Base-by-base conservation (phyloP, 2,797 vertebrate genomes). In the Notolepis coatsorum region DNA sequence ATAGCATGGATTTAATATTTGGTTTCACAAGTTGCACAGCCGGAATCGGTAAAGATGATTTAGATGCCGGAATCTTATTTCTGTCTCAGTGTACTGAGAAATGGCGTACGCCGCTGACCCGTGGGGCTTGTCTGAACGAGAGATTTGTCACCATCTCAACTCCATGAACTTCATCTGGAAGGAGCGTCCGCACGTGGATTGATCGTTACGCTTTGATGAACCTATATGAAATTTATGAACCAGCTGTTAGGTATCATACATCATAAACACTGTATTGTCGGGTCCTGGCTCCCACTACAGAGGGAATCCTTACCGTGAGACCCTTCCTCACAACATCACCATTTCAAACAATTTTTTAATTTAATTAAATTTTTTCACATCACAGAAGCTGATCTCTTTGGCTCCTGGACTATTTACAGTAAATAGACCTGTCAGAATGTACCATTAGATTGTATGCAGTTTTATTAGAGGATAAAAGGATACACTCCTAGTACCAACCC, bases 121-220 rank as follows among this genome's bases (percentile, higher is more conserved):
- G 63, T 52, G 25, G 58, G 42, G 42, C 39, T 43, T 1, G n/a
- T 52, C 24, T 64, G 68, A 76, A 70, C 39, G 8, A 18, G 35
- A 48, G 64, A 55, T 84, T 63, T 83, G 72, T 82, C 81, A 60
- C 35, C 73, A 20, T 73, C 66, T 59, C 65, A 65, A 63, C 72
- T 82, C 70, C 65, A 77, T 47, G 68, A 65, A 81, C 64, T 75
- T 65, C 74, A n/a, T 71, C 28, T 18, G 64, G 50, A 48, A 21
- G 45, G 24, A n/a, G 39, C 9, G 48, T 54, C 65, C 28, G 3
- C 20, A 39, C 64, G 20, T 24, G 49, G 68, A 81, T 71, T 70
- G 77, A 77, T 77, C 56, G 66, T 72, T 52, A 81, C 50, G 71
- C 60, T 68, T 70, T 78, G 68, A 78, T 74, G 73, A 75, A 79